Base-by-base conservation (phyloP, 35 echinoderm and acorn worm genomes). In the Ophioderma brevispina region DNA sequence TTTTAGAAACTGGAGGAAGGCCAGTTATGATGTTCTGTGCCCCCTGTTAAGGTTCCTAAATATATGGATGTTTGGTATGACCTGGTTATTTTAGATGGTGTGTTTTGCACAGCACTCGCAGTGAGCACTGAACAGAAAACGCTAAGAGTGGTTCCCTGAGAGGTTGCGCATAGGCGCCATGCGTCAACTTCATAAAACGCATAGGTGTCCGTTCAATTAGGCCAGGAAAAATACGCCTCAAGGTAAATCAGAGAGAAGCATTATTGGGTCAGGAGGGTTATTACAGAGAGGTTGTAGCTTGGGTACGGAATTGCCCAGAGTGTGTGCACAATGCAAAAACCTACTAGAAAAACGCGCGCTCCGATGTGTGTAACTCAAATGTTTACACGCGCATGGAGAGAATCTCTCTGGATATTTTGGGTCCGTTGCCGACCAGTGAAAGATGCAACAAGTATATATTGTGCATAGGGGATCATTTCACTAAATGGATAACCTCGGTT, bases 391-490 rank as follows among this genome's bases (percentile, higher is more conserved):
- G 15, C 19, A 88, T 88, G 86, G 86, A 88, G 37, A 38, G 86
- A 31, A 35, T 88, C 14, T 76, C 86, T 17, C 78, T 88, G 28
- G 86, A 88, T 88, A 49, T 88, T 39, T 37, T 88, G 21, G 84
- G 84, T 23, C 64, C 70, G 17, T 40, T 94, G 31, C 92, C 85
- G 0, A 34, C 25, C 15, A 89, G 86, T 1, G n/a, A 84, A 0
- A 52, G 25, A 79, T 39, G 80, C 1, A 89, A 89, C n/a, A 39
- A 38, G 23, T 94, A 89, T 36, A 84, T 89, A 19, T 13, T 94
- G 86, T 94, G 36, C 15, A 84, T 33, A n/a, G 79, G 55, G 0
- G 92, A 94, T 76, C 88, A 89, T 28, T 89, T 89, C 41, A 94
- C 85, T 0, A 94, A 94, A 38, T 94, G 59, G 63, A 49, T 75